Base-by-base conservation (phyloP, 2,113 vertebrate species). In the Trichomycterus rosablanca region DNA sequence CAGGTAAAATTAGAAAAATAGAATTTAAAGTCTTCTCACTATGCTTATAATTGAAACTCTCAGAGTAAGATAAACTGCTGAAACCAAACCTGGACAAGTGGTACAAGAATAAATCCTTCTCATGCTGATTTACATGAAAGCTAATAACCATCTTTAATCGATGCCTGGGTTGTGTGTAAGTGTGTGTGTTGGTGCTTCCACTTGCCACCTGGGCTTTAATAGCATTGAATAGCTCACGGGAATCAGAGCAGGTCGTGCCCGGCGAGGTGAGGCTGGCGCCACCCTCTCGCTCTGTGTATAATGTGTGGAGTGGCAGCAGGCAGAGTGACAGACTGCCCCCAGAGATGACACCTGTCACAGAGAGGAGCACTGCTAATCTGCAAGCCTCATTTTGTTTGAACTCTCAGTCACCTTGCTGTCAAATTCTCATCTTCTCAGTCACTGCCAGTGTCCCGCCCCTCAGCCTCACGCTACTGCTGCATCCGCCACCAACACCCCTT, bases 331-430 rank as follows among this genome's bases (percentile, higher is more conserved):
- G 89, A 89, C 89, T 95, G 93, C 95, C 93, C 93, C 91, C 87
- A 88, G 92, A 96, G 96, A 94, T 95, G 92, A 93, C 93, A 95
- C 90, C 92, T 95, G 93, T 95, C 94, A 96, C 90, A 79, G 88
- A 87, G 86, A 89, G 90, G 91, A 92, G 89, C 88, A 83, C 81
- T 82, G 87, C 89, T 88, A 80, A 93, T 94, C 92, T 92, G 89
- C 89, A 91, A 93, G 92, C 92, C 93, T 95, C 92, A 94, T 94
- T 96, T 95, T 93, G 89, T 91, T 93, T 97, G 94, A 96, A 97
- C 94, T 93, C 86, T 75, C 79, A 26, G 78, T 89, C 90, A 89
- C 93, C 89, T 93, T 87, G 88, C 93, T 93, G 93, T 96, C 90
- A 92, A 85, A 87, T 89, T 90, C 89, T 91, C 89, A 86, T 89